Conservation (phyloP, 2,888 invertebrate genomes). For the Amiota communis region DNA sequence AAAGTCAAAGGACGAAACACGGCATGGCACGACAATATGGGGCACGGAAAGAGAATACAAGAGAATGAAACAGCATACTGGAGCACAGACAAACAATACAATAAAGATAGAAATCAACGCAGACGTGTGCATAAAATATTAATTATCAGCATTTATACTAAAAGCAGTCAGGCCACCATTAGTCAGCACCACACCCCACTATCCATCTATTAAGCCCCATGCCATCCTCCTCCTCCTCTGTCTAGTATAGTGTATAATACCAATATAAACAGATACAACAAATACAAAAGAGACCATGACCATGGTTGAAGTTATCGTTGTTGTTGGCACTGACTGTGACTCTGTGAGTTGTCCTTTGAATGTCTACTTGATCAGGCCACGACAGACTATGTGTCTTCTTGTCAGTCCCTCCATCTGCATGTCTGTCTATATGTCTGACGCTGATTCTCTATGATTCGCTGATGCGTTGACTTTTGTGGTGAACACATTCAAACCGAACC, state of each 20-base stretch:
- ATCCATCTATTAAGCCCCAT: not conserved
- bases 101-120: conserved; percentile 65
- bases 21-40: not conserved
- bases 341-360: not conserved
- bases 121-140: conserved; percentile 65
- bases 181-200: not conserved
- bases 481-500: not conserved
- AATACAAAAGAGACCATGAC: not conserved
- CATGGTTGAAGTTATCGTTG: conserved; percentile 10
- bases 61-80: conserved; percentile 2
- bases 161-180: conserved; percentile 36
- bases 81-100: conserved; percentile 57
- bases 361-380: not conserved
- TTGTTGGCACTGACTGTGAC: conserved; percentile 13
- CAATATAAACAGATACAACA: not conserved
- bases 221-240: not conserved
- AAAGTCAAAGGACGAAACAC: not conserved
- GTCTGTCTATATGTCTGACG: not conserved
- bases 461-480: conserved; percentile 10
- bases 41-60: not conserved
- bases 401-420: not conserved
- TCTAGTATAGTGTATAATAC: no score
- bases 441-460: not conserved
- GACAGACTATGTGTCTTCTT: not conserved
- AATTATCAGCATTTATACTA: conserved; percentile 61